phyloP scores from a whole-genome alignment of 2,888 invertebrate genomes.

The Lithodes maja region DNA sequence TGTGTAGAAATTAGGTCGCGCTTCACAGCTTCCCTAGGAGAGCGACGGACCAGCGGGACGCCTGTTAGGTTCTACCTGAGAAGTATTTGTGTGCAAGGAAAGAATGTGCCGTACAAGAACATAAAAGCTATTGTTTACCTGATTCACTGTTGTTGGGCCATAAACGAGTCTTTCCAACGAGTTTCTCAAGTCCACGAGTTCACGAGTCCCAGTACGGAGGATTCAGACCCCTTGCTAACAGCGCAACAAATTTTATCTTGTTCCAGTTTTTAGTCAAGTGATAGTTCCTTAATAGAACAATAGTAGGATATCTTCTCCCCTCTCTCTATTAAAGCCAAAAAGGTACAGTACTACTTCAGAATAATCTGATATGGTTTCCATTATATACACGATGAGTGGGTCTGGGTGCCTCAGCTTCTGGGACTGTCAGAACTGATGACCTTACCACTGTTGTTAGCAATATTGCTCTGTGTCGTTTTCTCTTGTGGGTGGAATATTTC shows the following conservation, averaged over 20 bases:
- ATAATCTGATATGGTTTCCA: no score
- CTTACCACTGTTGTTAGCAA: conserved; percentile 65
- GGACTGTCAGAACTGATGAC: conserved; percentile 35
- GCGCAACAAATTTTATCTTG: no score
- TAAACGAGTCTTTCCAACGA: conserved; percentile 56
- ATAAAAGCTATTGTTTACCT: conserved; percentile 30
- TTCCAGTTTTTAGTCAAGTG: no score
- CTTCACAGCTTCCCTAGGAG: not conserved
- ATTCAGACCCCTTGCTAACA: no score
- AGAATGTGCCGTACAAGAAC: not conserved
- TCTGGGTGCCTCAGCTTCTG: not conserved
- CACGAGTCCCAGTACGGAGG: conserved; percentile 2
- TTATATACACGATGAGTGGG: not conserved
- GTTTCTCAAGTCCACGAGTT: conserved; percentile 50
- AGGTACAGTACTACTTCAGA: no score
- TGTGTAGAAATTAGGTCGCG: not conserved
- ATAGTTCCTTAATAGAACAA: no score
- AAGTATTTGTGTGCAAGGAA: not conserved
- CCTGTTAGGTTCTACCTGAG: not conserved
- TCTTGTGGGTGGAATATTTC: conserved; percentile 61
- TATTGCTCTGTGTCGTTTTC: conserved; percentile 64
- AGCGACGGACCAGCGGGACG: not conserved
- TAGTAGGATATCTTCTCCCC: no score
- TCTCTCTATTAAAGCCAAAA: no score
- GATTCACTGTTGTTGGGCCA: conserved; percentile 43